Percentiles rank a stretch among this genome's conserved stretches.
These are phyloP conservation scores for Bellardia bayeri DNA, from an alignment of 2,888 invertebrate species.

Conservation along the genomic window DNA sequence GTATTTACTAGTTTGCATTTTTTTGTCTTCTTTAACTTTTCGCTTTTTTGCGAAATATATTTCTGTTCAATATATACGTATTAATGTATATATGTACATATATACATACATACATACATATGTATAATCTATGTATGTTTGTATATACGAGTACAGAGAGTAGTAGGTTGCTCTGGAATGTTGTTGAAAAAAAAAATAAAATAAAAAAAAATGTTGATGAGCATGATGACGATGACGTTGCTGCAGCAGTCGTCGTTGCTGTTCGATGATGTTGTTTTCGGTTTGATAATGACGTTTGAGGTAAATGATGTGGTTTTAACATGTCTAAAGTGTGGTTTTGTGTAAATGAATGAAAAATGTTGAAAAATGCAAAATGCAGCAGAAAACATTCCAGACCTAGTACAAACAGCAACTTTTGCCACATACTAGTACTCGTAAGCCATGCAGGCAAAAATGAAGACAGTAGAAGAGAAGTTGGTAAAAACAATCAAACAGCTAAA, in stretches of 20 bases:
- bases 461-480: neutral
- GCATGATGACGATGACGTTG: slow-evolving; percentile 39
- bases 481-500: slow-evolving; percentile 37
- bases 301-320: slow-evolving; percentile 65
- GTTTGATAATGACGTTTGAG: slow-evolving; percentile 50
- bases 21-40: slow-evolving; percentile 5
- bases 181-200: slow-evolving; percentile 12
- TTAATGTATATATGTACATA: neutral
- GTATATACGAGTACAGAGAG: neutral
- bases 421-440: neutral
- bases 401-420: neutral
- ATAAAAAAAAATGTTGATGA: slow-evolving; percentile 32
- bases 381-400: slow-evolving; percentile 52
- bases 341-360: slow-evolving; percentile 50
- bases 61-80: neutral
- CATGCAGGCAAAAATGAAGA: neutral
- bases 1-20: slow-evolving; percentile 10
- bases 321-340: slow-evolving; percentile 69
- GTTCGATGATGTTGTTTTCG: slow-evolving; percentile 34
- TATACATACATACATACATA: neutral
- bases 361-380: slow-evolving; percentile 25
- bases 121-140: neutral
- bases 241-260: neutral
- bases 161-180: slow-evolving; percentile 69
- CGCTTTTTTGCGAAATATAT: slow-evolving; percentile 45